These are phyloP conservation scores for Dryocosmus kuriphilus DNA, from an alignment of 2,888 invertebrate genomes.

Conservation along the genomic window DNA sequence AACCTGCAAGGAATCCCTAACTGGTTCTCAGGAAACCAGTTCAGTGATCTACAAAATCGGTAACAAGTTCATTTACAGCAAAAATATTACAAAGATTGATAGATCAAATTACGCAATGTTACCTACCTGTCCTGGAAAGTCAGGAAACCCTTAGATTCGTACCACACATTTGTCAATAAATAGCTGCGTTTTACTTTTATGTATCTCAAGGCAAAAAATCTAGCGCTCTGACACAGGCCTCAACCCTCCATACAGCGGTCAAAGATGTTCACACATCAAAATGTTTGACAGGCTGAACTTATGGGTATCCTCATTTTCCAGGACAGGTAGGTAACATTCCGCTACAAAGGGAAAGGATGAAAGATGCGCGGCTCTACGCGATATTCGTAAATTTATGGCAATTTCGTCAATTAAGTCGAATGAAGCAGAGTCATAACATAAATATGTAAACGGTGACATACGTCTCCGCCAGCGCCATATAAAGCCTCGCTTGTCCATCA, in stretches of 20 bases:
- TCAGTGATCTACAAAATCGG: too few species aligned
- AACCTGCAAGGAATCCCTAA: slow-evolving; percentile 8
- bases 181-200: too few species aligned
- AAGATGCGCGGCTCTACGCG: slow-evolving; percentile 41
- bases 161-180: too few species aligned
- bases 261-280: too few species aligned
- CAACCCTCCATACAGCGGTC: too few species aligned
- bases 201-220: too few species aligned
- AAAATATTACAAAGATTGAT: too few species aligned
- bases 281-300: not conserved
- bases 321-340: slow-evolving; percentile 18
- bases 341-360: slow-evolving; percentile 21
- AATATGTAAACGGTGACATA: slow-evolving; percentile 75
- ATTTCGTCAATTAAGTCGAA: slow-evolving; percentile 76
- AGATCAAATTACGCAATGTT: not conserved
- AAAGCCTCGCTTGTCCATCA: slow-evolving; percentile 77
- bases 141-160: not conserved
- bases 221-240: too few species aligned
- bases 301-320: not conserved
- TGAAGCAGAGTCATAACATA: slow-evolving; percentile 75
- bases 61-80: too few species aligned
- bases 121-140: slow-evolving; percentile 5
- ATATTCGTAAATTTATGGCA: slow-evolving; percentile 75
- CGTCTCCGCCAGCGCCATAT: slow-evolving; percentile 70
- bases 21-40: not conserved